These are phyloP conservation scores for Barbus barbus DNA, from an alignment of 2,113 vertebrate species.

Conservation along the genomic window DNA sequence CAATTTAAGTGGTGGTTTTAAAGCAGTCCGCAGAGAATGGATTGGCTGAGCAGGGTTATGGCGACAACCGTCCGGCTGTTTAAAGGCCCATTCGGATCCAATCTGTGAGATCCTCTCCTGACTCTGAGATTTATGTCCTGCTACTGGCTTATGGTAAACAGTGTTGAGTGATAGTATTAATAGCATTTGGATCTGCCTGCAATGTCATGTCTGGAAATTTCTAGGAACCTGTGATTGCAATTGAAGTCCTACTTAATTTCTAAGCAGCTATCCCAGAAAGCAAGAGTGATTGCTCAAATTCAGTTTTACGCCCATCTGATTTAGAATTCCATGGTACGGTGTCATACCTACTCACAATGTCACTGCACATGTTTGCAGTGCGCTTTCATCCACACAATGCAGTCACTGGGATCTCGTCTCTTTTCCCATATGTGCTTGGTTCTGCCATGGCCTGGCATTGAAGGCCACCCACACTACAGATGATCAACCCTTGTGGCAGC, in stretches of 20 bases:
- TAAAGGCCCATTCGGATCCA: conserved; percentile 72
- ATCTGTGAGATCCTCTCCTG: conserved; percentile 65
- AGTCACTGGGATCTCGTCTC: not conserved
- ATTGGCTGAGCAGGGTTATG: conserved; percentile 54
- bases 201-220: not conserved
- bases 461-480: conserved; percentile 42
- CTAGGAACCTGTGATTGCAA: not conserved
- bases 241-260: conserved; percentile 10
- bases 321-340: not conserved
- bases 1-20: conserved; percentile 60
- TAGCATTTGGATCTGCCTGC: conserved; percentile 42
- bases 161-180: conserved; percentile 63
- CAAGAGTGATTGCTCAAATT: not conserved
- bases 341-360: not conserved
- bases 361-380: not conserved
- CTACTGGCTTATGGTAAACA: conserved; percentile 63
- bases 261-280: not conserved
- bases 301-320: not conserved
- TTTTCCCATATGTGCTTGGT: not conserved
- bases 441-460: conserved; percentile 42
- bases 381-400: conserved; percentile 15
- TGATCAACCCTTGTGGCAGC: conserved; percentile 32
- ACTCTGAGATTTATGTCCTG: conserved; percentile 69
- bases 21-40: conserved; percentile 51
- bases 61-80: conserved; percentile 66